These are phyloP conservation scores for Epirrita christyi DNA, from an alignment of 2,888 invertebrate genomes.

Conservation along the genomic window DNA sequence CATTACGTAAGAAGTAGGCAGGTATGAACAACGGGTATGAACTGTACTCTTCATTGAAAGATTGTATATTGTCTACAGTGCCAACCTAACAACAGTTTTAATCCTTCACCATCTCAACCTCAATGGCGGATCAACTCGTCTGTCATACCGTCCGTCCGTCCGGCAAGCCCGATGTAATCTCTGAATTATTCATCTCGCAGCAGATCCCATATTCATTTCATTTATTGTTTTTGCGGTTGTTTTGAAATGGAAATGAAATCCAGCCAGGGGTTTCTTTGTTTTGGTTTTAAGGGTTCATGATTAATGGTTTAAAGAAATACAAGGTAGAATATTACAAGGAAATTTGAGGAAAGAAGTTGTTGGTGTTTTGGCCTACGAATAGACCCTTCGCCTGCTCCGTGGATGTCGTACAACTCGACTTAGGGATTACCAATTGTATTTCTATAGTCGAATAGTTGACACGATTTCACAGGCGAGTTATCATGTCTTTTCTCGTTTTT, in stretches of 20 bases:
- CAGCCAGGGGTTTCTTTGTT: neutral
- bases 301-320: too few species aligned
- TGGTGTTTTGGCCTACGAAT: too few species aligned
- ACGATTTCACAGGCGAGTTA: too few species aligned
- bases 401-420: too few species aligned
- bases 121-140: constrained; percentile 5
- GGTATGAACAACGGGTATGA: too few species aligned
- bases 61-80: neutral
- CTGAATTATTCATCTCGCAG: constrained; percentile 18
- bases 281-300: neutral
- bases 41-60: neutral
- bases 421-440: too few species aligned
- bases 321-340: too few species aligned
- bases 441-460: too few species aligned
- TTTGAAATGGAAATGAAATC: constrained; percentile 8
- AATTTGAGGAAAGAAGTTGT: too few species aligned
- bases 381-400: too few species aligned
- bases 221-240: constrained; percentile 20
- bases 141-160: neutral
- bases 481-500: too few species aligned
- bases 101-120: constrained; percentile 5
- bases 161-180: constrained; percentile 10
- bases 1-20: too few species aligned
- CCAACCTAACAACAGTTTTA: constrained; percentile 5
- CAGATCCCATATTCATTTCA: constrained; percentile 9